Evolutionary conservation across 2,888 invertebrate species (phyloP).

Genomic region (Masnerella sp.): DNA sequence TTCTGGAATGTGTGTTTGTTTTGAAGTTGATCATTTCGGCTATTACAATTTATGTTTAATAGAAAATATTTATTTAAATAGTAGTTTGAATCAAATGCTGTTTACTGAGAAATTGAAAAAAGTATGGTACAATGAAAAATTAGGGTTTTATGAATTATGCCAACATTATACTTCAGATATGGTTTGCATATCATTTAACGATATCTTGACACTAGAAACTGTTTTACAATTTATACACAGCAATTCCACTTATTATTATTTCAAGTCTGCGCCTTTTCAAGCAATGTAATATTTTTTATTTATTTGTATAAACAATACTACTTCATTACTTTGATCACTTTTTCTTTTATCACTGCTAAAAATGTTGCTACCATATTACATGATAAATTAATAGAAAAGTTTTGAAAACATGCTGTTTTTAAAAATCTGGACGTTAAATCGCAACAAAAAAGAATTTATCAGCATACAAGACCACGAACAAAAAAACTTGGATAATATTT

Average conservation of each 20-base stretch:
- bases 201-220: slow-evolving; percentile 9
- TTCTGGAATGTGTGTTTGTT: slow-evolving; percentile 5
- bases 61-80: slow-evolving; percentile 8
- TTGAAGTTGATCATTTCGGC: slow-evolving; percentile 13
- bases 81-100: slow-evolving; percentile 5
- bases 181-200: slow-evolving; percentile 15
- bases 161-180: not conserved
- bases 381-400: too few species aligned
- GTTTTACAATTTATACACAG: slow-evolving; percentile 16
- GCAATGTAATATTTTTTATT: not conserved
- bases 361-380: too few species aligned
- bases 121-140: slow-evolving; percentile 13
- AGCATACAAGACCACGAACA: too few species aligned
- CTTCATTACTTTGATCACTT: too few species aligned
- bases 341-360: too few species aligned
- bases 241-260: slow-evolving; percentile 10
- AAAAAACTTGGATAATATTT: too few species aligned
- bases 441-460: too few species aligned
- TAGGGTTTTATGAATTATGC: slow-evolving; percentile 10
- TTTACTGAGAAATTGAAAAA: slow-evolving; percentile 11
- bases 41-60: slow-evolving; percentile 14
- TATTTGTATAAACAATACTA: too few species aligned
- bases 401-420: too few species aligned
- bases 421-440: too few species aligned
- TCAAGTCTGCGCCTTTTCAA: slow-evolving; percentile 15